Percentiles rank a stretch among this genome's conserved stretches.
These are phyloP conservation scores for Pipistrellus kuhlii DNA, from an alignment of 2,797 vertebrate genomes.

Conservation along the genomic window DNA sequence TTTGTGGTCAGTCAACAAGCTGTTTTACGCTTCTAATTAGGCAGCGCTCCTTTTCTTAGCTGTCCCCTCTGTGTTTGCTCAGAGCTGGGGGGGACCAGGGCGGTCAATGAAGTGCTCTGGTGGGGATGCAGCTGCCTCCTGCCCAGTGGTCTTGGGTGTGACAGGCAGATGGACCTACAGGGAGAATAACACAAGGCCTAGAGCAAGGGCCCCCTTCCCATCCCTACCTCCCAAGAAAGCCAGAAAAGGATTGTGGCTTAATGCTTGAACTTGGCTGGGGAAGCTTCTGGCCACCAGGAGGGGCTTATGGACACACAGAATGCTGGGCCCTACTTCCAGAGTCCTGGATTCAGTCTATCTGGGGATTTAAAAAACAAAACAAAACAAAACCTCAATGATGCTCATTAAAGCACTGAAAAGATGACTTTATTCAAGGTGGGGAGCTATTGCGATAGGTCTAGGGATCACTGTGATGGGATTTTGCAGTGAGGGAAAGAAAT, in stretches of 20 bases:
- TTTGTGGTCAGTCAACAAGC: not conserved
- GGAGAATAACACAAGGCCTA: not conserved
- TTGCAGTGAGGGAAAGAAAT: not conserved
- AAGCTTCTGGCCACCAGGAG: not conserved
- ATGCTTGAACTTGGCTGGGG: not conserved
- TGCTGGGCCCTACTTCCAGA: not conserved
- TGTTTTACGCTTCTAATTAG: not conserved
- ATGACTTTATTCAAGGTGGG: not conserved
- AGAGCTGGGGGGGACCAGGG: not conserved
- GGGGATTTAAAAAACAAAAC: not conserved
- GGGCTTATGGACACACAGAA: not conserved
- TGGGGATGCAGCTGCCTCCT: not conserved
- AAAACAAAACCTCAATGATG: not conserved
- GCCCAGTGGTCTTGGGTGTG: not conserved
- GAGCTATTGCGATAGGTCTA: rapidly evolving
- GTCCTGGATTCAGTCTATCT: not conserved
- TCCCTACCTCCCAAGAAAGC: not conserved
- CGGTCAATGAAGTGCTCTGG: no score
- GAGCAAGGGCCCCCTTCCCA: not conserved
- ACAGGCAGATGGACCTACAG: not conserved
- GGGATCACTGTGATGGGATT: not conserved
- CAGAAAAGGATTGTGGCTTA: not conserved
- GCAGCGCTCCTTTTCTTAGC: not conserved
- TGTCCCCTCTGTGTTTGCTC: not conserved
- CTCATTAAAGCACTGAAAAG: not conserved